Evolutionary conservation across 2,797 vertebrate species (phyloP).

Genomic region (Dicrostonyx torquatus): DNA sequence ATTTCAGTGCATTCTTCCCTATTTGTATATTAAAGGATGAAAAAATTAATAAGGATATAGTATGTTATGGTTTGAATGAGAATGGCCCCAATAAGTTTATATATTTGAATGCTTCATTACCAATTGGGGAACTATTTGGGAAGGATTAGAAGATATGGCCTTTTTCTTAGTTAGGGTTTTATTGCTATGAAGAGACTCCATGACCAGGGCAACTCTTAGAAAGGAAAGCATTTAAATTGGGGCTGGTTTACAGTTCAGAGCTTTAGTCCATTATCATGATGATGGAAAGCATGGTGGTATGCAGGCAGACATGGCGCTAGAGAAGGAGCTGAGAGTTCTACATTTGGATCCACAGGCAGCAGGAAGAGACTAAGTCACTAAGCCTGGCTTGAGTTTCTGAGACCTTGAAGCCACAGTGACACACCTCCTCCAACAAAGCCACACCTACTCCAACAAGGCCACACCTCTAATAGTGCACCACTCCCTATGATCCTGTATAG

Average conservation of each 20-base stretch:
- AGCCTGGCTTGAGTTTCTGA: too few species aligned
- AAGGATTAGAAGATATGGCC: neutral
- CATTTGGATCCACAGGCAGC: too few species aligned
- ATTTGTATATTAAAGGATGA: neutral
- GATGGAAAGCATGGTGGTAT: too few species aligned
- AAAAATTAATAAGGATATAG: neutral
- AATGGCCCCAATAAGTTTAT: neutral
- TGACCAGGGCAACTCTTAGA: neutral
- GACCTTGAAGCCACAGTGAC: too few species aligned
- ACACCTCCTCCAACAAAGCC: too few species aligned
- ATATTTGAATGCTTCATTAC: neutral
- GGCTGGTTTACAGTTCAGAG: neutral
- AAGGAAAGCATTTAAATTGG: neutral
- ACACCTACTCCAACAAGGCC: too few species aligned
- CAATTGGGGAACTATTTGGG: neutral
- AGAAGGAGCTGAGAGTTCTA: too few species aligned
- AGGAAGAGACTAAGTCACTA: too few species aligned
- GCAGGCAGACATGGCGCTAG: too few species aligned
- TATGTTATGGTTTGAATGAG: neutral
- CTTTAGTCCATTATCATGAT: neutral
- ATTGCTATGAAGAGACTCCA: neutral
- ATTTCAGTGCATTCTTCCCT: neutral
- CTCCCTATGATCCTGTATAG: too few species aligned
- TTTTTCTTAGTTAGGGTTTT: neutral
- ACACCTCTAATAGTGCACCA: too few species aligned